Evolutionary conservation across 2,888 invertebrate genomes (phyloP), one percentile per base, ranked within the genome.

Genomic region (Yponomeuta cagnagella): DNA sequence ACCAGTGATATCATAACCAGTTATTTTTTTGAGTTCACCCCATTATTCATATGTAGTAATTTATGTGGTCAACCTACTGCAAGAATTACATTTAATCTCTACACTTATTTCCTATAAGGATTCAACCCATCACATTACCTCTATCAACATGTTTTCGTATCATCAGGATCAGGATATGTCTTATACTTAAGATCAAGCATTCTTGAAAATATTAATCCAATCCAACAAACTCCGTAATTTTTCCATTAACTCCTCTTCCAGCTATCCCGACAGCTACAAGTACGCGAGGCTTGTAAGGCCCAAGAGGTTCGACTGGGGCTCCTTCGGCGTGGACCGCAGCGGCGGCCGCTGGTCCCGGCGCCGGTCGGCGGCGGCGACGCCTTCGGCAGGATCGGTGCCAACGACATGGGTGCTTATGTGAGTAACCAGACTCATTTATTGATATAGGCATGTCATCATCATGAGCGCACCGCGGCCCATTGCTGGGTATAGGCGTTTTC

Each of bases 381-480:
- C 15, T 87, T 85, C 71, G 86, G 87, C 0, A 82, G 80, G 2
- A 75, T 88, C 0, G 87, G 87, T n/a, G 77, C 78, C 48, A 83
- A 80, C 48, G 82, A 83, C 70, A 76, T 76, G 10, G 84, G 83
- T 10, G 72, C 87, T 12, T 87, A 80, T 72, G 87, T 88, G 74
- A 83, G 86, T 80, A 30, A 43, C 43, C 43, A 5, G 43, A 43
- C 43, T 43, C 3, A 43, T 43, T 43, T 43, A 43, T 8, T 43
- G 43, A 43, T 43, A 43, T 43, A 43, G 6, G 6, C 6, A 43
- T 43, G 8, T 43, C 2, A 37, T 37, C 5, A 37, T 37, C 37
- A 37, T 37, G 4, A 37, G 37, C 5, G 4, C 37, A 37, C 5
- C 23, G 23, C 23, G 23, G 37, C 37, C 37, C 37, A 37, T 1